Evolutionary conservation across 2,113 vertebrate genomes (phyloP), one percentile per base, ranked within the genome.

Genomic region (Garra rufa): DNA sequence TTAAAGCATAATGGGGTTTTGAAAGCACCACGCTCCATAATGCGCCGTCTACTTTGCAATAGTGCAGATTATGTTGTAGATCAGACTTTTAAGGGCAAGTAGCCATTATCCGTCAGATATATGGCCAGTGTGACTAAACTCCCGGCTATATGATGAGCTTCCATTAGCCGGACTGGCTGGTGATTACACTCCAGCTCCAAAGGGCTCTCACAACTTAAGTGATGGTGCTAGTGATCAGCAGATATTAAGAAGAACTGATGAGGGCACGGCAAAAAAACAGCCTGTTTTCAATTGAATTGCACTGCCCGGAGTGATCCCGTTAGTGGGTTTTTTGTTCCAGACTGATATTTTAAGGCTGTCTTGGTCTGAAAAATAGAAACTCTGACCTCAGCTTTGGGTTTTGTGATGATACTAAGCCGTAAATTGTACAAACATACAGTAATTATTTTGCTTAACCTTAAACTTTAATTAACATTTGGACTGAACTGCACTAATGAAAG

Each of bases 1-100:
- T 94, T 95, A 94, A 89, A 91, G 57, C 91, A 88, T 95, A 95
- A 95, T 95, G 95, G 95, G 91, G 92, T 93, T 93, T 93, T 95
- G 92, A 95, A 95, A 95, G 94, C 93, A 86, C 88, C 91, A 91
- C 88, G 89, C 89, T 93, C 91, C 90, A 92, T 95, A 94, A 95
- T 95, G 93, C 88, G 91, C 92, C 92, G 92, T 92, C 92, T 93
- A 92, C 92, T 95, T 94, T 93, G 93, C 92, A 94, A 94, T 91
- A 93, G 89, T 93, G 92, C 92, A 95, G 94, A 95, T 95, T 95
- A 94, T 91, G 92, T 92, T 93, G 92, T 92, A 93, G 93, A 94
- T 94, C 91, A 90, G 93, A 94, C 93, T 94, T 95, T 94, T 92
- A 93, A 93, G 92, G 91, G 90, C 92, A 93, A 93, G 92, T 91